phyloP scores from a whole-genome alignment of 2,797 vertebrate species.

The Gila robusta region DNA sequence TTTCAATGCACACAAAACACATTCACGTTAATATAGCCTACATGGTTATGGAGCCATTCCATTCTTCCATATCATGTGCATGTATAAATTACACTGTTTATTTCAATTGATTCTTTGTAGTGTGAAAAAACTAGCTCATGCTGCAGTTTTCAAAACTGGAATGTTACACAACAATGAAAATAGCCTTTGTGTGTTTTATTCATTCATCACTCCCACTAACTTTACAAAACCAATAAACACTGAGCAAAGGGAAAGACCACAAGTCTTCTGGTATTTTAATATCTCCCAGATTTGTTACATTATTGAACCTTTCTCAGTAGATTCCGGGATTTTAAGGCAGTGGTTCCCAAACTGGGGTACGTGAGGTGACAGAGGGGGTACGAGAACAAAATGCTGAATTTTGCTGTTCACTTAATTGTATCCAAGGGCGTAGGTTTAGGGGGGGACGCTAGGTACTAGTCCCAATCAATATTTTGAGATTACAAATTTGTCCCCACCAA shows the following conservation, averaged over 20 bases:
- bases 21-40: neutral
- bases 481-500: too few species aligned
- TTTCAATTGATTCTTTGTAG: neutral
- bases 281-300: neutral
- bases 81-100: neutral
- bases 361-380: neutral
- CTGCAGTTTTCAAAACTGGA: neutral
- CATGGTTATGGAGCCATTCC: neutral
- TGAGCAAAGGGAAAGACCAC: neutral
- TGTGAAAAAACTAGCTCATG: neutral
- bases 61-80: neutral
- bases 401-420: neutral
- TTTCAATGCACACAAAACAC: conserved; percentile 8
- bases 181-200: neutral
- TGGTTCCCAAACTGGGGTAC: neutral
- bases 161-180: neutral
- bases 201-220: neutral
- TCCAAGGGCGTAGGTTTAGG: too few species aligned
- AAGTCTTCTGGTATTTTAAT: neutral
- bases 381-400: neutral
- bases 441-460: too few species aligned
- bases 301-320: conserved; percentile 3
- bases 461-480: too few species aligned
- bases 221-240: neutral
- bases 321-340: neutral